Conservation (phyloP, 35 echinoderm and acorn worm genomes). For the Ophioderma brevispina region DNA sequence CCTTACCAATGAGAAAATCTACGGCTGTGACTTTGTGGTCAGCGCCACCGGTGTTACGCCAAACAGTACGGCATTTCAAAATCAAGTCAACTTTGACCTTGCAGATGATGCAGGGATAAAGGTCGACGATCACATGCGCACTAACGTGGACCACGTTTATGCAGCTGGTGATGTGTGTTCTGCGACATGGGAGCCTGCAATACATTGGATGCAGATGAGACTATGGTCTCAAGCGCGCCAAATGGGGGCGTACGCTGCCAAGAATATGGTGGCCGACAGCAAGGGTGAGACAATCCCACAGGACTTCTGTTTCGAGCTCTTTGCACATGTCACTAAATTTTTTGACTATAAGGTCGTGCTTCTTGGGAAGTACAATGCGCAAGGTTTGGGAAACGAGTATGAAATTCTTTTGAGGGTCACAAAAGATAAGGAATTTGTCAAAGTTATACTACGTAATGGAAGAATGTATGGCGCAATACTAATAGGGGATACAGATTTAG, state of each 20-base stretch:
- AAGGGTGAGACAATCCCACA: constrained; percentile 43
- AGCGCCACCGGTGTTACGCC: constrained; percentile 93
- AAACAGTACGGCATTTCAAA: constrained; percentile 35
- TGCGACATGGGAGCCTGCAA: constrained; percentile 85
- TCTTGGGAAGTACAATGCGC: constrained; percentile 88
- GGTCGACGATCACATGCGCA: constrained; percentile 90
- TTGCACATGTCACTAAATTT: constrained; percentile 90
- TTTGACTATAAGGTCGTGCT: constrained; percentile 94
- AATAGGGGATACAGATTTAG: constrained; percentile 96
- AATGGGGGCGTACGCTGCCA: constrained; percentile 91
- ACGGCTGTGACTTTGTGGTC: constrained; percentile 91
- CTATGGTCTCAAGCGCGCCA: constrained; percentile 95
- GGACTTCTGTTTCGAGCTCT: constrained; percentile 95
- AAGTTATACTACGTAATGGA: constrained; percentile 76
- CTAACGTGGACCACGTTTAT: constrained; percentile 81
- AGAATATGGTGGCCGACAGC: constrained; percentile 80
- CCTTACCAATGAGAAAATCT: constrained; percentile 88
- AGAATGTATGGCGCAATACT: constrained; percentile 92
- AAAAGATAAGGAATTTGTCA: constrained; percentile 80
- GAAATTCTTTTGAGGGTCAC: constrained; percentile 84
- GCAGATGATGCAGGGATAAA: constrained; percentile 76
- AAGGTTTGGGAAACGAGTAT: constrained; percentile 64
- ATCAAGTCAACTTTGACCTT: constrained; percentile 35
- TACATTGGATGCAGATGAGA: constrained; percentile 95
- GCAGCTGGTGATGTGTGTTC: constrained; percentile 97